Evolutionary conservation across 2,797 vertebrate genomes (phyloP), one percentile per base, ranked within the genome.

Genomic region (Tangara arthus): DNA sequence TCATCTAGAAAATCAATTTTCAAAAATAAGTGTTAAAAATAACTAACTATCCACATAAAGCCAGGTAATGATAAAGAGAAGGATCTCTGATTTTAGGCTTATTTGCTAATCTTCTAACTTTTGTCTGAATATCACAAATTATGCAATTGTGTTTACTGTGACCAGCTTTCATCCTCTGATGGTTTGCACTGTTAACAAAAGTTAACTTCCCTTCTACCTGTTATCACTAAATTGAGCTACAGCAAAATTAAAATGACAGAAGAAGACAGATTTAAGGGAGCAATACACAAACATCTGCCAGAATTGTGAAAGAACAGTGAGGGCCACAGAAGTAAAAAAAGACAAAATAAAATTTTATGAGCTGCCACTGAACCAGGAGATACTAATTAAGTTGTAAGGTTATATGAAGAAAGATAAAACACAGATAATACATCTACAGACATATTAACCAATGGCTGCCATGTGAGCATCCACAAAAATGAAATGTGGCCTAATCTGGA

Each of bases 401-500:
- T 59, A 53, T 9, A 80, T 26, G 46, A 41, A 66, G 57, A 82
- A 79, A 71, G 22, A 32, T 46, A 47, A 83, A 81, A 37, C 1
- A 3, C 15, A 64, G 35, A 46, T 87, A 78, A 66, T 19, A 8
- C 4, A 41, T 14, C 56, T 34, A 60, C 14, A 87, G 24, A 65
- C 30, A 13, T n/a, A 76, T 37, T 46, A 56, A 24, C 13, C 70
- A 72, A 11, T 34, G 68, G 39, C 39, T 50, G 16, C 37, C n/a
- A 63, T 2, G 17, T 50, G 39, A 6, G 17, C 5, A 1, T 28
- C 15, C 46, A 52, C 47, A 79, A 86, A 87, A 66, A 55, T 1
- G 1, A 76, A 65, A 73, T 0, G 1, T 1, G 3, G 56, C 68
- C 60, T 70, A 92, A 50, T 6, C 24, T 7, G 0, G 21, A 72